Base-by-base conservation (phyloP, 2,797 vertebrate genomes). In the Macropodus opercularis region DNA sequence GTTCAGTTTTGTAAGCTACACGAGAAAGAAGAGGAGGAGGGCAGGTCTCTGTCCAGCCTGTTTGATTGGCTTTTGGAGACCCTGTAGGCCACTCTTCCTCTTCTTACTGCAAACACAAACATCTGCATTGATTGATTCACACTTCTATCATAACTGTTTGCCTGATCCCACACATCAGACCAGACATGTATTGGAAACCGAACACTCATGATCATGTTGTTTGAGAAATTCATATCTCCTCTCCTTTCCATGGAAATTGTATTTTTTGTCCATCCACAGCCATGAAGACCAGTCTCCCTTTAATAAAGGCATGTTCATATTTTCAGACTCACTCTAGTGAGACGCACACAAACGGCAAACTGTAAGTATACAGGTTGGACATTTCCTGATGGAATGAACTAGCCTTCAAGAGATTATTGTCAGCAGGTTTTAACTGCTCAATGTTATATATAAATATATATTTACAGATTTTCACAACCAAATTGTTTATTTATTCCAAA, bases 1-100 rank as follows among this genome's bases (percentile, higher is more conserved):
- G 89, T 95, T 68, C 94, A 94, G 77, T 98, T 96, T 89, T 97
- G 94, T 88, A 94, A 94, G 69, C 88, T 95, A 32, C 92, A 90
- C 4, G 62, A 86, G 69, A 74, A 77, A 1, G 87, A 93, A 38
- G 92, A 95, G 55, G 79, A 81, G 48, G 90, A 68, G 40, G 91
- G 83, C 58, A 86, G 50, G 3, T 69, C 74, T 27, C 69, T 84
- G 13, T 91, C 91, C 5, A 94, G 96, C 88, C 93, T 99, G 43
- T 99, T 98, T 32, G 97, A 99, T 12, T 99, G 97, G 97, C 94
- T 99, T 18, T 83, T 98, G 14, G 94, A 96, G 65, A 75, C 92
- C 44, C 92, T 93, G 78, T 98, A 94, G 90, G 39, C 56, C 17
- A 7, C 36, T 50, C 35, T 18, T 36, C 43, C 14, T 53, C n/a